phyloP scores from a whole-genome alignment of 1,140 invertebrate genomes.

The Carposina sasakii region DNA sequence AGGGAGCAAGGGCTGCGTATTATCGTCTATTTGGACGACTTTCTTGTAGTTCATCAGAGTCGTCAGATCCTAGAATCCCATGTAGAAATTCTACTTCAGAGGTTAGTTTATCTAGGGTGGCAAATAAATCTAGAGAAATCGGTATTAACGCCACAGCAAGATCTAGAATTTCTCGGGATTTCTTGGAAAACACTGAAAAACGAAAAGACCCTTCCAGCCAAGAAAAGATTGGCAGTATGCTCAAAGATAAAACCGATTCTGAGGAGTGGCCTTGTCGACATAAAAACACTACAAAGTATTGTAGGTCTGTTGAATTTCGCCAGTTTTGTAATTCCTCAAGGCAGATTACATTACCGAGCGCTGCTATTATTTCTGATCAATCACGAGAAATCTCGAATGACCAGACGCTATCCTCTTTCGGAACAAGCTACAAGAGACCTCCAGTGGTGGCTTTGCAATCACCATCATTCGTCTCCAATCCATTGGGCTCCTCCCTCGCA shows the following conservation, averaged over 20 bases:
- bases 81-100: conserved; percentile 1
- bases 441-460: conserved; percentile 8
- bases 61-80: background rate
- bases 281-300: background rate
- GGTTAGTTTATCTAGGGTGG: conserved; percentile 12
- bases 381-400: background rate
- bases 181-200: background rate
- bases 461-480: conserved; percentile 4
- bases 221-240: conserved; percentile 12
- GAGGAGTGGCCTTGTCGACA: background rate
- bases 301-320: background rate
- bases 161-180: background rate
- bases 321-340: background rate
- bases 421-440: background rate
- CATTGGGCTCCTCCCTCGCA: conserved; percentile 8
- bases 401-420: background rate
- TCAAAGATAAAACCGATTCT: background rate
- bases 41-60: background rate
- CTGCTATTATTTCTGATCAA: background rate
- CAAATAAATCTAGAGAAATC: conserved; percentile 14
- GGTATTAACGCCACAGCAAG: conserved; percentile 1
- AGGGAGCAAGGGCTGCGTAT: background rate
- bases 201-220: background rate
- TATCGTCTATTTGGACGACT: conserved; percentile 3
- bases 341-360: background rate